Base-by-base conservation (phyloP, 2,888 invertebrate genomes). In the Sarcophaga variegata region DNA sequence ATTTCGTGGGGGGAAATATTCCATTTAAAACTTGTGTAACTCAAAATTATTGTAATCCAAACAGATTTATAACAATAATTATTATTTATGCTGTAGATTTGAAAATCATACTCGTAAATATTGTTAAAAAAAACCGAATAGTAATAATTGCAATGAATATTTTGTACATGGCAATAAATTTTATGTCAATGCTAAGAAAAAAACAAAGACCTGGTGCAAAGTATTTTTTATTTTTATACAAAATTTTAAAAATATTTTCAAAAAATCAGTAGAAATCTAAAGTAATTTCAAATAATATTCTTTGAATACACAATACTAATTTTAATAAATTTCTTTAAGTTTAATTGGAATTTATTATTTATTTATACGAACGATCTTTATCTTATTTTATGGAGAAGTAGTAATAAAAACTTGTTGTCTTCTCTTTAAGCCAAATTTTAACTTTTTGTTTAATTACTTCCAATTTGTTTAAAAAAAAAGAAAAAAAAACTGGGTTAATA, bases 61-160 rank as follows among this genome's bases (percentile, higher is more conserved):
- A 27, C 3, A 45, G 47, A 64, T 75, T 82, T 79, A 70, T 71
- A 60, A 64, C 54, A 47, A 74, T 74, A 78, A 79, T 75, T 83
- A 45, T 75, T 75, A 79, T 69, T 79, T 79, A 83, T 75, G 67
- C 20, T 49, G 5, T 59, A 74, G 12, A 59, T 12, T 64, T 63
- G 12, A 63, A 37, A 72, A n/a, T 5, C 27, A 17, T 22, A 12
- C 4, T 54, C 54, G 5, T 54, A 54, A 54, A 54, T 54, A 14
- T 54, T 54, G 17, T 17, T 14, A 54, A 54, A 17, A 54, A 54
- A 14, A 14, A 37, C 37, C 37, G 37, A 37, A 54, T 54, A 54
- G 17, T 17, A 54, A 17, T 54, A 37, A 37, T 37, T 37, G 37
- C 8, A 37, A 37, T 54, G 54, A 17, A 54, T 14, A 17, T 54